Evolutionary conservation across 2,113 vertebrate genomes (phyloP).

Genomic region (Microtus montanus): DNA sequence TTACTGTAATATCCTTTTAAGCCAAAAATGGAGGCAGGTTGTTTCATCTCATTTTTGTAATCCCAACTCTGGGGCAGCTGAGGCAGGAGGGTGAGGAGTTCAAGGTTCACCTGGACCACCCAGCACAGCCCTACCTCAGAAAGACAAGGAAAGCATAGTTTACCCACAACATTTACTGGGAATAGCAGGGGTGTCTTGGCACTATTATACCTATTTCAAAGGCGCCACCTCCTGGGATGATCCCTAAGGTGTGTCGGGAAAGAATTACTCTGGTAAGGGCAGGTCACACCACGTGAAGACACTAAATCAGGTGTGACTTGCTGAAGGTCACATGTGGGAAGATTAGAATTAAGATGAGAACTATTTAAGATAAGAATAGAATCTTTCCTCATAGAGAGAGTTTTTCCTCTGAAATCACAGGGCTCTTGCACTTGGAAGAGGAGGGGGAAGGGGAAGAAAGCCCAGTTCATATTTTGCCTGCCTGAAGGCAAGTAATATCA

Average conservation of each 20-base stretch:
- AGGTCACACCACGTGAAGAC: not conserved
- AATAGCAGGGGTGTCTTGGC: not conserved
- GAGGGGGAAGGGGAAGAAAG: not conserved
- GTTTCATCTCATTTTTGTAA: not conserved
- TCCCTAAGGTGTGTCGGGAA: not conserved
- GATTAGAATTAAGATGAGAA: too few species aligned
- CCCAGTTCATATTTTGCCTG: not conserved
- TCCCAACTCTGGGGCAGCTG: not conserved
- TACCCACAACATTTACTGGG: not conserved
- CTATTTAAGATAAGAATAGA: not conserved
- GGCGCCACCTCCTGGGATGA: not conserved
- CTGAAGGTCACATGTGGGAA: not conserved
- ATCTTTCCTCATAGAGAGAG: slow-evolving; percentile 8
- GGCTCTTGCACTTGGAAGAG: not conserved
- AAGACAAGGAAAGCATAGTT: not conserved
- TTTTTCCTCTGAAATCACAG: not conserved
- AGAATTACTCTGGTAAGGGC: not conserved
- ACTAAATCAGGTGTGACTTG: not conserved
- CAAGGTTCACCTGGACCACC: not conserved
- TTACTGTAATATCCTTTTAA: not conserved
- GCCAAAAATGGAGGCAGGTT: not conserved
- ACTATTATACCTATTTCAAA: not conserved
- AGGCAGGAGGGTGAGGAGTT: not conserved
- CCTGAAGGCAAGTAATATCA: not conserved
- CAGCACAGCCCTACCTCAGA: not conserved